These are phyloP conservation scores for Anthoptus insignis DNA, from an alignment of 2,888 invertebrate genomes.

Conservation along the genomic window DNA sequence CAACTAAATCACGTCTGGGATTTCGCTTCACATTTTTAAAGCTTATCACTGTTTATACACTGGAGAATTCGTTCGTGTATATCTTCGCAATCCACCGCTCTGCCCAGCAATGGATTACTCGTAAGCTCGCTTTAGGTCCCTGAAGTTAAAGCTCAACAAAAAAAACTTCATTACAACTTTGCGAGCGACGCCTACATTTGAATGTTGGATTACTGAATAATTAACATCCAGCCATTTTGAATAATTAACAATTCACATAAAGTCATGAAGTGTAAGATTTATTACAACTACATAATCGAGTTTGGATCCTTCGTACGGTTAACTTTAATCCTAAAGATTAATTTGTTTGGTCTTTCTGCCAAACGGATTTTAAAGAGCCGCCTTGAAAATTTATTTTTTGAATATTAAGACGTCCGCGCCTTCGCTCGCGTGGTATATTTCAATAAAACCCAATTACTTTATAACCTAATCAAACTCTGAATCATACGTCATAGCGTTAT, in stretches of 20 bases:
- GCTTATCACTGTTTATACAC: background rate
- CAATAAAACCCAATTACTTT: too few relatives aligned
- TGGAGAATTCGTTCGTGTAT: background rate
- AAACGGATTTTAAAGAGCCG: background rate
- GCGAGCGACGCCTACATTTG: conserved; percentile 18
- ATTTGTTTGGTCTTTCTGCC: background rate
- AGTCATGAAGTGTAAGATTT: too few relatives aligned
- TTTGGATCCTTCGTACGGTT: background rate
- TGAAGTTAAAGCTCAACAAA: conserved; percentile 6
- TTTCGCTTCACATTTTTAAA: background rate
- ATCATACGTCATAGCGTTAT: too few relatives aligned
- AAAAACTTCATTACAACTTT: conserved; percentile 11
- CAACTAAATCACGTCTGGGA: background rate
- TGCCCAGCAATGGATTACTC: conserved; percentile 40
- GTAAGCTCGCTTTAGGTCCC: conserved; percentile 17
- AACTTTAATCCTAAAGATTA: background rate
- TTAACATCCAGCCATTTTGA: conserved; percentile 32
- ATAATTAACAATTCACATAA: conserved; percentile 29
- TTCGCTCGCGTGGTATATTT: too few relatives aligned
- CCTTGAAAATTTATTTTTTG: too few relatives aligned
- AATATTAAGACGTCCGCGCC: too few relatives aligned
- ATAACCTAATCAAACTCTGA: too few relatives aligned
- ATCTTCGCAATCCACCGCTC: too few relatives aligned
- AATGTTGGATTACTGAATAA: conserved; percentile 32
- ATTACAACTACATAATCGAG: conserved; percentile 16